Evolutionary conservation across 2,797 vertebrate genomes (phyloP), one percentile per base, ranked within the genome.

Genomic region (Sternarchorhynchus goeldii): DNA sequence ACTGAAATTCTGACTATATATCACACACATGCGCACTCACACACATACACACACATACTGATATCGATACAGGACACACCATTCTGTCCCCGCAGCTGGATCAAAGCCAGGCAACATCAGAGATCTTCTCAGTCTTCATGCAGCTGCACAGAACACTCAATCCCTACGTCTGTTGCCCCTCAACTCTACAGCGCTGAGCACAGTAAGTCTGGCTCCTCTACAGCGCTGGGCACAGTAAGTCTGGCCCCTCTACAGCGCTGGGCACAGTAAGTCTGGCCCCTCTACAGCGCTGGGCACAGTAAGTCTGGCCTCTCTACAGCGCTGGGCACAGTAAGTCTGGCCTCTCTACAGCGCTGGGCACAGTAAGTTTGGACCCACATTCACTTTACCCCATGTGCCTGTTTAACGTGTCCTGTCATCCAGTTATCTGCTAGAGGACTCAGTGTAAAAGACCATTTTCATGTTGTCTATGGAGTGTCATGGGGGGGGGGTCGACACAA

Each of bases 1-100:
- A 76, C 67, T 66, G 58, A 68, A 50, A 74, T 65, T 78, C 66
- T 66, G 32, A 58, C 68, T 82, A 67, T 65, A 73, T 34, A 58
- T 55, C 34, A 59, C 67, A 29, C 45, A 50, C 45, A 50, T 12
- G 14, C 45, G 6, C 34, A 36, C 34, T 1, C 34, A 36, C 34
- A 36, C 34, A 36, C 34, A 7, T 2, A 36, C 34, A 4, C 34
- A 36, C 34, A 4, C 1, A 7, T 6, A 72, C 59, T 57, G n/a
- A 55, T 3, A 55, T 1, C 60, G 45, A 74, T 79, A 74, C 74
- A 68, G 60, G 67, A 17, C 39, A n/a, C 55, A 59, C 20, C 39
- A 58, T 66, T 67, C 55, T 58, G 64, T 76, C 21, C 6, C 57
- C 25, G 14, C 36, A 25, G 63, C 77, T 72, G 77, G 55, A 29